These are phyloP conservation scores for Pelobates cultripes DNA, from an alignment of 2,797 vertebrate species.

Conservation along the genomic window DNA sequence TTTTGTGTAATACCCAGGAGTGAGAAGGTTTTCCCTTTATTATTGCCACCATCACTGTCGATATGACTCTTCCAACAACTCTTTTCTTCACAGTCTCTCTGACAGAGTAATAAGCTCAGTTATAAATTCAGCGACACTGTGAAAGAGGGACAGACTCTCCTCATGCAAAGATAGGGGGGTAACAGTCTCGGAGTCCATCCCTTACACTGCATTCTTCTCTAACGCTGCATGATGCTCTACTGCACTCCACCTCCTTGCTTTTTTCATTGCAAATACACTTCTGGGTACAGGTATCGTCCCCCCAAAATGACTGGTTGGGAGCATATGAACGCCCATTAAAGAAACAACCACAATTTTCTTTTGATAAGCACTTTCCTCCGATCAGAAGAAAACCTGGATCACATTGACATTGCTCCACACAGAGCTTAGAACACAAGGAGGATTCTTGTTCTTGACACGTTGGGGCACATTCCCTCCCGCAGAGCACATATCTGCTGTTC, in stretches of 20 bases:
- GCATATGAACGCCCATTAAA: slow-evolving; percentile 71
- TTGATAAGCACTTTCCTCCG: slow-evolving; percentile 69
- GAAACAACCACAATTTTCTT: slow-evolving; percentile 75
- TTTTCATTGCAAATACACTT: slow-evolving; percentile 71
- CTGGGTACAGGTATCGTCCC: slow-evolving; percentile 64
- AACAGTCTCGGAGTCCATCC: slow-evolving; percentile 71
- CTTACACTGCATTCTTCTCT: slow-evolving; percentile 68
- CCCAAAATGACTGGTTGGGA: slow-evolving; percentile 77
- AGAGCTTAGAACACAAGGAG: slow-evolving; percentile 61
- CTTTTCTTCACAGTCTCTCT: no score
- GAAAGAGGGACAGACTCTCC: no score
- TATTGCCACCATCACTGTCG: no score
- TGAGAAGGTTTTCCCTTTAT: no score
- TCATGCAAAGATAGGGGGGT: slow-evolving; percentile 56
- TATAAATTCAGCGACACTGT: no score
- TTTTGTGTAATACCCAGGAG: no score
- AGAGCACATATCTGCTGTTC: slow-evolving; percentile 80
- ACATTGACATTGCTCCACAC: slow-evolving; percentile 81
- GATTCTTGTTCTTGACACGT: slow-evolving; percentile 69
- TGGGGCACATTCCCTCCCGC: slow-evolving; percentile 73
- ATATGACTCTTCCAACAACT: no score
- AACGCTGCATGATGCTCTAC: slow-evolving; percentile 60
- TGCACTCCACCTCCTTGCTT: slow-evolving; percentile 67
- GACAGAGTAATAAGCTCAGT: no score
- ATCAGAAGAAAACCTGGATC: slow-evolving; percentile 73